Percentiles rank a stretch among this genome's conserved stretches.
Evolutionary conservation across 2,113 vertebrate species (phyloP).

Genomic region (Tetraodon nigroviridis): DNA sequence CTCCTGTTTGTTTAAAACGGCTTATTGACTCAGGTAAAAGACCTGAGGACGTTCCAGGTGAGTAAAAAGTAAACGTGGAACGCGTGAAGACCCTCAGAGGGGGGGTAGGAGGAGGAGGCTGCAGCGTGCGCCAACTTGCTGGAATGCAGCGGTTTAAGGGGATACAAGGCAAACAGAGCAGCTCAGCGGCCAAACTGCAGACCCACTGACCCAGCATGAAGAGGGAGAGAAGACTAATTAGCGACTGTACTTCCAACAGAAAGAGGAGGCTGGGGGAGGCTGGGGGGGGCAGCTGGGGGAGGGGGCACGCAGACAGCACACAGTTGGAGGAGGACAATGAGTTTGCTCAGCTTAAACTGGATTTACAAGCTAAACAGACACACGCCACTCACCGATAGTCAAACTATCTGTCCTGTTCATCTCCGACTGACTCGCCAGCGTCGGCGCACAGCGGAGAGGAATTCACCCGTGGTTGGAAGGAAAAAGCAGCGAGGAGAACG

Average conservation of each 20-base stretch:
- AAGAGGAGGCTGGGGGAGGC: slow-evolving; percentile 25
- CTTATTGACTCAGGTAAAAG: slow-evolving; percentile 2
- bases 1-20: too few species aligned
- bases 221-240: slow-evolving; percentile 69
- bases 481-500: slow-evolving; percentile 13
- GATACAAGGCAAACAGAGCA: slow-evolving; percentile 55
- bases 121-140: slow-evolving; percentile 22
- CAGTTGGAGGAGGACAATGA: slow-evolving; percentile 72
- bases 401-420: slow-evolving; percentile 50
- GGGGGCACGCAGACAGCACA: slow-evolving; percentile 26
- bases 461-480: slow-evolving; percentile 54
- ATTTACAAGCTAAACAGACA: slow-evolving; percentile 74
- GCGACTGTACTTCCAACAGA: slow-evolving; percentile 66
- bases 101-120: slow-evolving; percentile 28
- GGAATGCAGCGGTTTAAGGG: slow-evolving; percentile 40
- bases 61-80: slow-evolving; percentile 32
- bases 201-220: slow-evolving; percentile 67
- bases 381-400: slow-evolving; percentile 65
- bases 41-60: slow-evolving; percentile 32
- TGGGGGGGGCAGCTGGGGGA: too few species aligned
- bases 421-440: slow-evolving; percentile 11
- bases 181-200: slow-evolving; percentile 55
- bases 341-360: slow-evolving; percentile 77
- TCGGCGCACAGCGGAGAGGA: slow-evolving; percentile 35
- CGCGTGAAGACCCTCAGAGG: slow-evolving; percentile 46